Evolutionary conservation across 2,888 invertebrate genomes (phyloP), one percentile per base, ranked within the genome.

Genomic region (Tenthredo livida): DNA sequence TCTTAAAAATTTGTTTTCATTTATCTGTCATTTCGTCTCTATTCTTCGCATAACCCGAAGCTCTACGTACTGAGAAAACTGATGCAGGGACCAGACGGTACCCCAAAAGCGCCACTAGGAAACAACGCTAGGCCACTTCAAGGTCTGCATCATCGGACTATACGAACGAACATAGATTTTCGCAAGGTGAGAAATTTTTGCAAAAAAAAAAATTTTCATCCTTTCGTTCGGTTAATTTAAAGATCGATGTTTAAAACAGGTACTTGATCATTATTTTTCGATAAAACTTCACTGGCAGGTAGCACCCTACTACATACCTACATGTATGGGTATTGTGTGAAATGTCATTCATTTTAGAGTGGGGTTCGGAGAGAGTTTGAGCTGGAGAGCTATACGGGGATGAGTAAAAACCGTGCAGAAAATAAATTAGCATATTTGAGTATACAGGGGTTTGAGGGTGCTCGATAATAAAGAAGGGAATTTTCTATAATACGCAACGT

Each of bases 131-230:
- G 99, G 88, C 99, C 99, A n/a, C 95, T 97, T 84, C 98, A 98
- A 94, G 96, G 97, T 47, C 95, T 99, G 84, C 97, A 99, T 94
- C 97, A 98, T 93, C 96, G 99, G 92, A 98, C 98, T 85, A 97
- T 99, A 92, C 96, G 99, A 92, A 99, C 99, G 89, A 99, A 99
- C 94, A 99, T 99, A 94, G 98, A 99, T 95, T 98, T 99, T 94
- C 97, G 96, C 94, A 97, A 96, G 93, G 94, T 94, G 91, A 85
- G 87, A 47, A 15, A 47, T 43, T 37, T 37, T 37, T 37, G 4
- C 4, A 12, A 43, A 10, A 43, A 40, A 40, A 40, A 43, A 7
- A 37, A 43, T 29, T 29, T 47, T 47, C 12, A 15, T 0, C 15
- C 4, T 15, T 47, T 47, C 3, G 15, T 15, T 47, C 15, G 3